Conservation (phyloP, 2,888 invertebrate species). For the Pasiphila rectangulata region DNA sequence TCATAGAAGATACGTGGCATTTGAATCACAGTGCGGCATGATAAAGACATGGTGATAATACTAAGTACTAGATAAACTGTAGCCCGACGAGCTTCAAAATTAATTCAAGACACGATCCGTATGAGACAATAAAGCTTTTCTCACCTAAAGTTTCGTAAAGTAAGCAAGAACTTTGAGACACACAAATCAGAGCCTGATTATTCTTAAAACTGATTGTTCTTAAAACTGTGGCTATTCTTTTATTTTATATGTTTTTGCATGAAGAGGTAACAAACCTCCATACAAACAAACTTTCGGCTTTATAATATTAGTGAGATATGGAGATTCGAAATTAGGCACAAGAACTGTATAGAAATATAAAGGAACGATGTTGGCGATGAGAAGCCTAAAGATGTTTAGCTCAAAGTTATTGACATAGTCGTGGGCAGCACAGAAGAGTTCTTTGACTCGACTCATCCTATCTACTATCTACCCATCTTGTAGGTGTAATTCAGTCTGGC, state of each 20-base stretch:
- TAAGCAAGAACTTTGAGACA: constrained; percentile 14
- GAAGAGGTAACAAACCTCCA: not conserved
- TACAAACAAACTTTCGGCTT: not conserved
- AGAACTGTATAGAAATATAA: constrained; percentile 1
- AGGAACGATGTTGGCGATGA: constrained; percentile 4
- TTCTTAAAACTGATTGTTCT: not conserved
- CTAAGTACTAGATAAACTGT: constrained; percentile 11
- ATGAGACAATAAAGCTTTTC: constrained; percentile 42
- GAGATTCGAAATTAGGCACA: not conserved
- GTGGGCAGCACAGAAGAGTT: constrained; percentile 8
- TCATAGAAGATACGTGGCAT: constrained; percentile 28
- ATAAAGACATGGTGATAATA: constrained; percentile 12
- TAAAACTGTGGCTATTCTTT: too few relatives aligned
- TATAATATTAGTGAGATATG: not conserved
- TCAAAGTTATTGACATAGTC: constrained; percentile 14
- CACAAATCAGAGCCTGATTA: constrained; percentile 5
- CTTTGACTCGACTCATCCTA: constrained; percentile 2
- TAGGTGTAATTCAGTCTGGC: constrained; percentile 1
- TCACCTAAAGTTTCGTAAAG: constrained; percentile 35
- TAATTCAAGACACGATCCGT: constrained; percentile 49
- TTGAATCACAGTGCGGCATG: constrained; percentile 23
- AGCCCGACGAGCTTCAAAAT: constrained; percentile 28
- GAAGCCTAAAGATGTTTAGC: constrained; percentile 9
- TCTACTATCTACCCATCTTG: constrained; percentile 1
- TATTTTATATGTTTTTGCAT: too few relatives aligned